Base-by-base conservation (phyloP, 1,140 invertebrate genomes). In the Zaprionus nigranus region DNA sequence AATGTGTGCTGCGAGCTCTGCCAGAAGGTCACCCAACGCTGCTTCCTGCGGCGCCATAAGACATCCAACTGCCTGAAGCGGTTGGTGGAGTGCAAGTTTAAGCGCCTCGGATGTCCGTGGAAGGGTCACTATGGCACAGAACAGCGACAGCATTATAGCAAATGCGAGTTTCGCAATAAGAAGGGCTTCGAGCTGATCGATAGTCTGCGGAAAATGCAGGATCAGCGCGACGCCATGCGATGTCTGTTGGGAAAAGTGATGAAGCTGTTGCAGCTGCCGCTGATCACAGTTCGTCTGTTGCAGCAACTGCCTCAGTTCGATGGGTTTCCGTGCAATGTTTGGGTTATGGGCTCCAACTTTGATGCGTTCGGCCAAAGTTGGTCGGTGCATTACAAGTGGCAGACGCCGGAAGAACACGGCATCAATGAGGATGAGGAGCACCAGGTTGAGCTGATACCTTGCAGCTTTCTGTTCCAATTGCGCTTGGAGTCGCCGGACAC, bases 21-120 rank as follows among this genome's bases (percentile, higher is more conserved):
- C 5, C 26, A 12, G 2, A 2, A 6, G 7, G n/a, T 5, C 1
- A 24, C 69, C 54, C 13, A 9, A 36, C 78, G 78, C 9, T 4
- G 22, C 2, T 2, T 0, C 0, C 20, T 82, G 6, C 69, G 46
- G 0, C 2, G 7, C 0, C 80, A 82, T 12, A 11, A n/a, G 2
- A 26, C 22, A 0, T 0, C 5, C 0, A 30, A 56, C 1, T 82
- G 80, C 13, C n/a, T 26, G 0, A 13, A 40, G 11, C 56, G 74
- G 2, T n/a, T 60, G 36, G 36, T 59, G 1, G n/a, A 9, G 1
- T 80, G 80, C 59, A 63, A 64, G n/a, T 78, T 67, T 28, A 56
- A 34, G 5, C 74, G 69, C 5, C 26, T 82, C 1, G 80, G 80
- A 0, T 82, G 80, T 57, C 7, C 6, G 9, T 82, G 80, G 80